Evolutionary conservation across 2,888 invertebrate species (phyloP), one percentile per base, ranked within the genome.

Genomic region (Eupithecia inturbata): DNA sequence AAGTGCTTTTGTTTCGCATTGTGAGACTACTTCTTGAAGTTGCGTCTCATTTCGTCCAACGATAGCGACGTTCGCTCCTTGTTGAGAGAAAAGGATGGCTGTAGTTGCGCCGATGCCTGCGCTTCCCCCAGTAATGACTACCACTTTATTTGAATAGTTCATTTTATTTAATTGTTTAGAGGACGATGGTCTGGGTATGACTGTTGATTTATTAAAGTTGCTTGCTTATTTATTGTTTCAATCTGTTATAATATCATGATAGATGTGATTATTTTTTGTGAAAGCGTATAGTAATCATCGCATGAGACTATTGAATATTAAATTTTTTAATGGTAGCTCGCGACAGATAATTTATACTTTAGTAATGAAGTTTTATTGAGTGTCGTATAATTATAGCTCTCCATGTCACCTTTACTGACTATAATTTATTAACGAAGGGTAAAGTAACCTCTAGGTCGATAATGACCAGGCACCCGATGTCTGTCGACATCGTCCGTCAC

Each of bases 71-170:
- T 88, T 89, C 1, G 96, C 96, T 16, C 96, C 96, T 67, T 95
- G 89, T 82, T 95, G 93, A 1, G 96, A 95, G 82, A 97, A 96
- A 73, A 95, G 93, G 1, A 95, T 80, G 1, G 96, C 96, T 1
- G 96, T 95, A n/a, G 95, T 95, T 0, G 95, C 95, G 5, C 97
- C 97, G 74, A 97, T 96, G 0, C 97, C 97, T 3, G 96, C 96
- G 83, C 96, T 96, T 0, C 96, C 96, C 31, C 96, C 96, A 0
- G 95, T 95, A 64, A 96, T 89, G 16, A 95, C 82, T 0, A 95
- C 91, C 0, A 95, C 95, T 91, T 95, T 95, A 22, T 93, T 91
- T 39, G 64, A 33, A 36, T 39, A 64, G 36, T 22, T 39, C 64
- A 64, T 64, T 39, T 36, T 64, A 2, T 36, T 33, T 33, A 63